Evolutionary conservation across 2,888 invertebrate genomes (phyloP).

Genomic region (Dolichopus griseipennis): DNA sequence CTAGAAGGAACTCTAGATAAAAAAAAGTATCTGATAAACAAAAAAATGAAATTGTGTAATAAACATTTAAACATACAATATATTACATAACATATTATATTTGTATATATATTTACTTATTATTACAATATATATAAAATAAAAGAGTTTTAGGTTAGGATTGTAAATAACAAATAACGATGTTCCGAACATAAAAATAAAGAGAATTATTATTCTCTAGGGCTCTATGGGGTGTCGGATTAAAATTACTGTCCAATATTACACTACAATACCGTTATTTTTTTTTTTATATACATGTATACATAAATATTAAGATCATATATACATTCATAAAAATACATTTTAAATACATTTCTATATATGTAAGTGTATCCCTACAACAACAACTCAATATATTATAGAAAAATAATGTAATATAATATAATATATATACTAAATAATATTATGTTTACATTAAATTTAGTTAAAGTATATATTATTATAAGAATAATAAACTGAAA

Average conservation of each 20-base stretch:
- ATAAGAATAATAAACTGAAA: too few relatives aligned
- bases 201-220: neutral
- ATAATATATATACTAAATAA: too few relatives aligned
- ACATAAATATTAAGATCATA: neutral
- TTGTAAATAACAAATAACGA: constrained; percentile 1
- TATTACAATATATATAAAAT: neutral
- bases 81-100: too few relatives aligned
- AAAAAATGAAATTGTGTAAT: neutral
- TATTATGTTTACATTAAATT: too few relatives aligned
- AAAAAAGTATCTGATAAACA: neutral
- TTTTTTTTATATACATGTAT: neutral
- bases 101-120: too few relatives aligned
- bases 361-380: too few relatives aligned
- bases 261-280: neutral
- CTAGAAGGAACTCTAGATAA: neutral
- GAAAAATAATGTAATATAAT: too few relatives aligned
- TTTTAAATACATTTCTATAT: too few relatives aligned
- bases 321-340: too few relatives aligned
- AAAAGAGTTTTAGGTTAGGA: neutral
- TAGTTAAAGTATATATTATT: too few relatives aligned
- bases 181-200: constrained; percentile 1
- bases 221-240: neutral
- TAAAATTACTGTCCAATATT: constrained; percentile 6
- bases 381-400: too few relatives aligned
- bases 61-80: neutral